Evolutionary conservation across 1,140 invertebrate genomes (phyloP).

Genomic region (Calosoma granatense): DNA sequence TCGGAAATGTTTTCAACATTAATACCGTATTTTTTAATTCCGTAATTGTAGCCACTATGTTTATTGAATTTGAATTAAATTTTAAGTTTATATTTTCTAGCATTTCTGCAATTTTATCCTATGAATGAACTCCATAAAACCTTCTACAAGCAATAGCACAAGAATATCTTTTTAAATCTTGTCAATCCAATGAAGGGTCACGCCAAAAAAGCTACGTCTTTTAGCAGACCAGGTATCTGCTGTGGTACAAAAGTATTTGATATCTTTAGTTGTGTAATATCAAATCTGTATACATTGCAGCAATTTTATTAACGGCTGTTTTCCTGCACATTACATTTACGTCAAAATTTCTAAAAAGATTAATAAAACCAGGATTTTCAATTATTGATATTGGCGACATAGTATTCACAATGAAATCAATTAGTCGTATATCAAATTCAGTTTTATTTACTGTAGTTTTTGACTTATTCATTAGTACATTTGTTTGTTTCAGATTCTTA

Average conservation of each 20-base stretch:
- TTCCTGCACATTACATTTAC: background rate
- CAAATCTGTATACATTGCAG: background rate
- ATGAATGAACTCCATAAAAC: conserved; percentile 21
- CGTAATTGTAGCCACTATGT: conserved; percentile 20
- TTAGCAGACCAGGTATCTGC: conserved; percentile 19
- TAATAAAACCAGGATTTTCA: background rate
- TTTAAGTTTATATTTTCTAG: conserved; percentile 16
- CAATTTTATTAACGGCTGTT: background rate
- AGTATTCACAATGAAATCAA: no score
- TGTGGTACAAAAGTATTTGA: conserved; percentile 17
- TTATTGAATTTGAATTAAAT: conserved; percentile 16
- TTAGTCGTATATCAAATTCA: no score
- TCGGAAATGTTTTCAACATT: conserved; percentile 13
- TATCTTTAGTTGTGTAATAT: background rate
- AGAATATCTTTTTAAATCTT: conserved; percentile 15
- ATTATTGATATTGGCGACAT: no score
- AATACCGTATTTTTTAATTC: conserved; percentile 18
- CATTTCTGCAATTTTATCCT: conserved; percentile 13
- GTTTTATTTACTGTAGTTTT: no score
- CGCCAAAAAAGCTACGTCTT: conserved; percentile 17
- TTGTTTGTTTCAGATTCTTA: no score
- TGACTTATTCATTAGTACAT: no score
- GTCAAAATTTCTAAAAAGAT: no score
- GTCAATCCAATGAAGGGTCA: conserved; percentile 18
- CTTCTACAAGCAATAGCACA: conserved; percentile 17